These are phyloP conservation scores for Odiellus spinosus DNA, from an alignment of 2,888 invertebrate species.

Conservation along the genomic window DNA sequence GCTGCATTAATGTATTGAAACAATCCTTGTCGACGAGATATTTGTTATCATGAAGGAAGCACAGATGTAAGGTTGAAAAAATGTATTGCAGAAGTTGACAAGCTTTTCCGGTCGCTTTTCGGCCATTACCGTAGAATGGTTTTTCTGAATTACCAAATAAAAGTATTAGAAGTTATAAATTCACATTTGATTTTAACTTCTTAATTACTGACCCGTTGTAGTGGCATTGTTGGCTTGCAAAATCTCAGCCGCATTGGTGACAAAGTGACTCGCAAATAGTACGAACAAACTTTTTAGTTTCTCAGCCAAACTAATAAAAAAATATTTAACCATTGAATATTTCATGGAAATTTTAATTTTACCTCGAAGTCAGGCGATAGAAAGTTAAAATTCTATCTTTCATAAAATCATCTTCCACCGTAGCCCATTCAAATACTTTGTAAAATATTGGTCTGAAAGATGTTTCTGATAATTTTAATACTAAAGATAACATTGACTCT, in stretches of 20 bases:
- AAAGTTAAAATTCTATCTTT: constrained; percentile 15
- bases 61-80: constrained; percentile 52
- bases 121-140: constrained; percentile 22
- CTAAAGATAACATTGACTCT: constrained; percentile 57
- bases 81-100: constrained; percentile 50
- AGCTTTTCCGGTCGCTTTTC: constrained; percentile 33
- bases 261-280: constrained; percentile 64
- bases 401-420: constrained; percentile 36
- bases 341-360: too few relatives aligned
- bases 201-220: constrained; percentile 31
- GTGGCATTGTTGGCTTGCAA: constrained; percentile 47
- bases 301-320: constrained; percentile 47
- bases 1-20: constrained; percentile 67
- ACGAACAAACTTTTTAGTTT: constrained; percentile 72
- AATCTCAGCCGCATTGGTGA: constrained; percentile 61
- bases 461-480: constrained; percentile 73
- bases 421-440: constrained; percentile 54
- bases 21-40: constrained; percentile 68
- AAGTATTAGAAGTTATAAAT: constrained; percentile 2
- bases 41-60: constrained; percentile 67
- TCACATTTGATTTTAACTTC: too few relatives aligned
- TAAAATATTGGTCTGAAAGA: constrained; percentile 76
- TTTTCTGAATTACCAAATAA: constrained; percentile 20
- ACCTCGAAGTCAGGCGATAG: constrained; percentile 9
- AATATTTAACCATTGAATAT: neutral